Evolutionary conservation across 1,140 invertebrate species (phyloP).

Genomic region (Oppia nitens): DNA sequence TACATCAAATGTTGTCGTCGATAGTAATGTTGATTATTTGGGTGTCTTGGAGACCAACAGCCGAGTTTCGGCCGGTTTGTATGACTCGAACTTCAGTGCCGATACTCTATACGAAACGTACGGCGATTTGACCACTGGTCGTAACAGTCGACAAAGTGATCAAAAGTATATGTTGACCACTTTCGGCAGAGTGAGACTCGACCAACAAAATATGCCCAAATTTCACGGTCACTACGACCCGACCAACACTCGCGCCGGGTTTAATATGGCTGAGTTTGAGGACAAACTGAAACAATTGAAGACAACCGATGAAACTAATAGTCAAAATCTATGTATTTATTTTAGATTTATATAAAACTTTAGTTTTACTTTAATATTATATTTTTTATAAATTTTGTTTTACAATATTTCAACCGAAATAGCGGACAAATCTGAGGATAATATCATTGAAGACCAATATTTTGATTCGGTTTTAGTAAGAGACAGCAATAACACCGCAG

Average conservation of each 20-base stretch:
- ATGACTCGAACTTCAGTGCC: background rate
- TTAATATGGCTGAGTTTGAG: background rate
- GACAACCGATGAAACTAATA: background rate
- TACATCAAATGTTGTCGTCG: background rate
- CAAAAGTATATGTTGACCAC: background rate
- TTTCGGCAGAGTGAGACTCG: slow-evolving; percentile 17
- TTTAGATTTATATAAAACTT: background rate
- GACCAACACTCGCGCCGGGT: background rate
- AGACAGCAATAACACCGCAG: background rate
- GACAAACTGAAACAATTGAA: background rate
- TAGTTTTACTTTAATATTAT: background rate
- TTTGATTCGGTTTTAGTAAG: background rate
- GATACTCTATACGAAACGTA: background rate
- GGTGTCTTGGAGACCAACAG: background rate
- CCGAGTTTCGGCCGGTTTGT: background rate
- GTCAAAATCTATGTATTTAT: slow-evolving; percentile 6
- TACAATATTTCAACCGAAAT: too few relatives aligned
- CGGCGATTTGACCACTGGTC: background rate
- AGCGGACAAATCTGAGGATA: background rate
- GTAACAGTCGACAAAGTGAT: background rate
- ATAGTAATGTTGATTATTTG: background rate
- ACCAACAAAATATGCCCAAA: slow-evolving; percentile 15
- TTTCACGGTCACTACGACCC: slow-evolving; percentile 18
- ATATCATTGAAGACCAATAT: slow-evolving; percentile 6
- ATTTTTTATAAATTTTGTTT: too few relatives aligned